A percentile compares a stretch with the other conserved stretches of the same genome.
Conservation (phyloP, 2,797 vertebrate genomes). For the Lithobates sylvaticus region DNA sequence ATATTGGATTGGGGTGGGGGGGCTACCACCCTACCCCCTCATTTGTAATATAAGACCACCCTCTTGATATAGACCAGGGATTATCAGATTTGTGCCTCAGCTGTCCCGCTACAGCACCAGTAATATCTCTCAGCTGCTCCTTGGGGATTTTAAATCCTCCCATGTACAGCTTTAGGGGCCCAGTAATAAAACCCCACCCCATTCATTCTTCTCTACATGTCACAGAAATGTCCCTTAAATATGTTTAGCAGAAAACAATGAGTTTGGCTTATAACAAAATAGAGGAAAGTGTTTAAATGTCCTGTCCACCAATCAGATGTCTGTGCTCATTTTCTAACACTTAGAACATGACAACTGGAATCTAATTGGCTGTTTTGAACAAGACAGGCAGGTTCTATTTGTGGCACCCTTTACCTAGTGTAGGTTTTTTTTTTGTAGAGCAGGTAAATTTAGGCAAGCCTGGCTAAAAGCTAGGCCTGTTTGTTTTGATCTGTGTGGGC, state of each 20-base stretch:
- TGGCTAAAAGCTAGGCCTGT: too few species aligned
- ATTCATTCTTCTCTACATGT: slow-evolving; percentile 1
- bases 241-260: background rate
- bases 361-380: too few species aligned
- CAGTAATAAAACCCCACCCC: slow-evolving; percentile 17
- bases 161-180: slow-evolving; percentile 31
- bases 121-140: slow-evolving; percentile 56
- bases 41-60: slow-evolving; percentile 54
- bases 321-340: too few species aligned
- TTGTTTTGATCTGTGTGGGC: too few species aligned
- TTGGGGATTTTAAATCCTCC: slow-evolving; percentile 29
- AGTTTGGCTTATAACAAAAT: background rate
- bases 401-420: too few species aligned
- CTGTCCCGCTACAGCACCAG: slow-evolving; percentile 50
- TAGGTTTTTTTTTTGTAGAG: too few species aligned
- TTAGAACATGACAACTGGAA: too few species aligned
- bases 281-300: too few species aligned
- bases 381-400: too few species aligned
- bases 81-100: slow-evolving; percentile 57
- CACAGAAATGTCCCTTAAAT: background rate
- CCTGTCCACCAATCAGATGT: too few species aligned
- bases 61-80: slow-evolving; percentile 53
- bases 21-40: background rate
- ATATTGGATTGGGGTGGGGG: slow-evolving; percentile 12
- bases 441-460: too few species aligned